These are phyloP conservation scores for Labroides dimidiatus DNA, from an alignment of 2,797 vertebrate species.

Conservation along the genomic window DNA sequence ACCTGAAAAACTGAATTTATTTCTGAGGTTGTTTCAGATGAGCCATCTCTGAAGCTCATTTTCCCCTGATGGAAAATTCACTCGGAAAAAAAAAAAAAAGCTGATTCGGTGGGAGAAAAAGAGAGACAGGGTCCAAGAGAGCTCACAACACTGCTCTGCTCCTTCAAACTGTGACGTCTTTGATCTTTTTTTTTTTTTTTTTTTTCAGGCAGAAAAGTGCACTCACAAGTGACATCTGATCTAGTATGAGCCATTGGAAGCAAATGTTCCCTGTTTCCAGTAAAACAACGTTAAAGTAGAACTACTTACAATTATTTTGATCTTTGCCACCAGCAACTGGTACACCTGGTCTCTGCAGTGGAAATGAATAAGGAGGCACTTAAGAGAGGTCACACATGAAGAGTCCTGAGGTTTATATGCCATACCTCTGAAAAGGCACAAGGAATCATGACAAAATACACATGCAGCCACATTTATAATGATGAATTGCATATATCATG, in stretches of 20 bases:
- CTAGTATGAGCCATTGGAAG: constrained; percentile 29
- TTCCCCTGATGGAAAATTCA: neutral
- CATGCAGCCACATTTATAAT: constrained; percentile 24
- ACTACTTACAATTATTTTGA: constrained; percentile 57
- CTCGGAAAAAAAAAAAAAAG: constrained; percentile 3
- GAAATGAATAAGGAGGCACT: constrained; percentile 49
- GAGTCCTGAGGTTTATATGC: constrained; percentile 8
- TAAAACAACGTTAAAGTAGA: constrained; percentile 62
- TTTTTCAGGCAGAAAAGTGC: constrained; percentile 34
- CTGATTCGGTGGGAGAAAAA: neutral
- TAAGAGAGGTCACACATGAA: constrained; percentile 22
- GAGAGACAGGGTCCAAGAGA: neutral
- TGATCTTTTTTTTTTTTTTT: constrained; percentile 13
- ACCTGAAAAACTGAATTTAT: neutral
- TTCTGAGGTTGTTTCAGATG: neutral
- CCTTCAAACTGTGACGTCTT: constrained; percentile 26
- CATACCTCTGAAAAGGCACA: constrained; percentile 9
- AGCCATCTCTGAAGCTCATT: neutral
- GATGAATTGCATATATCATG: constrained; percentile 37
- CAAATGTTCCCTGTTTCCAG: constrained; percentile 54
- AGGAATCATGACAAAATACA: constrained; percentile 11
- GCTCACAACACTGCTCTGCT: constrained; percentile 47
- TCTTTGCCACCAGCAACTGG: constrained; percentile 48
- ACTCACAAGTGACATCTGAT: constrained; percentile 59
- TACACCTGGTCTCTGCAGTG: constrained; percentile 9